These are phyloP conservation scores for Antennarius striatus DNA, from an alignment of 2,113 vertebrate genomes.

Conservation along the genomic window DNA sequence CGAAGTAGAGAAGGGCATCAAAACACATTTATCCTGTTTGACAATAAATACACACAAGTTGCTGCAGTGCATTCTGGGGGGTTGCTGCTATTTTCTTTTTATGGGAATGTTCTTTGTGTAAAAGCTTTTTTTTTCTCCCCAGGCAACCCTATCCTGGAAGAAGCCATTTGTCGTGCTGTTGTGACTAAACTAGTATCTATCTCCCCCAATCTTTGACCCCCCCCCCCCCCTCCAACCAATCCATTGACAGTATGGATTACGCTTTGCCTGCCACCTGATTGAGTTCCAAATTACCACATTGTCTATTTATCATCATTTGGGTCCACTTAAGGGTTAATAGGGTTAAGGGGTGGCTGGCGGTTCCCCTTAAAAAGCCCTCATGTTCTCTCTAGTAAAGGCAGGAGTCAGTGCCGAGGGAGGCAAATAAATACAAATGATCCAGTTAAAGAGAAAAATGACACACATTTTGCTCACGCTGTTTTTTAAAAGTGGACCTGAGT, in stretches of 20 bases:
- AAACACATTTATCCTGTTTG: too few species aligned
- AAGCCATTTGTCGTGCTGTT: neutral
- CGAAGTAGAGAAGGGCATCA: too few species aligned
- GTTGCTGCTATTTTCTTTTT: neutral
- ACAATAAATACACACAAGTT: neutral
- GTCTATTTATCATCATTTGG: slow-evolving; percentile 82
- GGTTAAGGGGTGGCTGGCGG: slow-evolving; percentile 73
- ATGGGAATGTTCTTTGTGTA: neutral
- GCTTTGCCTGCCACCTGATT: slow-evolving; percentile 48
- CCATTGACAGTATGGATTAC: slow-evolving; percentile 59
- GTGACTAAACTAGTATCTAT: slow-evolving; percentile 4
- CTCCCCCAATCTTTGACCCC: neutral
- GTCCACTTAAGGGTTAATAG: slow-evolving; percentile 76
- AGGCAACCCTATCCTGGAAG: neutral
- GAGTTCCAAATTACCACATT: slow-evolving; percentile 71
- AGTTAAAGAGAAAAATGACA: slow-evolving; percentile 82
- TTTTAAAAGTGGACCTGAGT: slow-evolving; percentile 71
- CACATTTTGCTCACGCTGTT: slow-evolving; percentile 62
- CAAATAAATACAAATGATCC: slow-evolving; percentile 84
- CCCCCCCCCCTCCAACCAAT: neutral
- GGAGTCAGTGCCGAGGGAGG: slow-evolving; percentile 66
- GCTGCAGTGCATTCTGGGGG: neutral
- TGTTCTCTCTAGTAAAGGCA: slow-evolving; percentile 73
- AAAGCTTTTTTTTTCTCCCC: neutral
- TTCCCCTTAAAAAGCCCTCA: slow-evolving; percentile 70